Percentiles rank a stretch among this genome's conserved stretches.
Conservation (phyloP, 2,797 vertebrate species). For the Clangula hyemalis region DNA sequence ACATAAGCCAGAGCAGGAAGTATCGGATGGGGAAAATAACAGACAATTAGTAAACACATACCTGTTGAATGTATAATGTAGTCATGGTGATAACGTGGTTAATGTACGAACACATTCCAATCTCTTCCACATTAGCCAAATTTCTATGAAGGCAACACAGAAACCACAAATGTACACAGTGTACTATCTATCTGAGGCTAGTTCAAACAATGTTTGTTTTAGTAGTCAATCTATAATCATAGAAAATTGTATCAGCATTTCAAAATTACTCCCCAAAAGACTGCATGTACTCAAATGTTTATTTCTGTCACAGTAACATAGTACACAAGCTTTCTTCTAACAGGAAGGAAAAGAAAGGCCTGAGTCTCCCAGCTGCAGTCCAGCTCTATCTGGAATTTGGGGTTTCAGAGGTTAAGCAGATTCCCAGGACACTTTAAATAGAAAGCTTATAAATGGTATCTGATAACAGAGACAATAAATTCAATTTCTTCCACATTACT, state of each 20-base stretch:
- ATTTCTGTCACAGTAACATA: slow-evolving; percentile 17
- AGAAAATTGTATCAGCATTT: neutral
- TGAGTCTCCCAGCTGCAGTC: neutral
- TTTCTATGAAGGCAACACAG: slow-evolving; percentile 82
- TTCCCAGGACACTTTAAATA: slow-evolving; percentile 51
- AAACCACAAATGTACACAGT: neutral
- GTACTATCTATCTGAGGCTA: neutral
- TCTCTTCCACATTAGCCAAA: slow-evolving; percentile 96
- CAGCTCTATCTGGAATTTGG: slow-evolving; percentile 18
- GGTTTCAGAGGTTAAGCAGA: slow-evolving; percentile 52
- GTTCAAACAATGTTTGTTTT: slow-evolving; percentile 12
- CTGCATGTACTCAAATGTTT: neutral
- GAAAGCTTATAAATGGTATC: slow-evolving; percentile 33
- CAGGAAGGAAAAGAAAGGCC: slow-evolving; percentile 20
- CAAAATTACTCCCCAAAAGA: neutral
- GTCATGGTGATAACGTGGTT: slow-evolving; percentile 98
- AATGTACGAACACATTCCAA: slow-evolving; percentile 96
- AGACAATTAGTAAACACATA: slow-evolving; percentile 68
- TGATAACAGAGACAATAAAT: neutral
- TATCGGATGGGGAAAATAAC: neutral
- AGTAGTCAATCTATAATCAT: neutral
- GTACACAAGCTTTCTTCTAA: neutral
- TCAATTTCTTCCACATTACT: neutral
- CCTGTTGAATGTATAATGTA: slow-evolving; percentile 97
- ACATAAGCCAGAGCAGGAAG: neutral